Conservation (phyloP, 2,888 invertebrate genomes). For the Cataglyphis cursor region DNA sequence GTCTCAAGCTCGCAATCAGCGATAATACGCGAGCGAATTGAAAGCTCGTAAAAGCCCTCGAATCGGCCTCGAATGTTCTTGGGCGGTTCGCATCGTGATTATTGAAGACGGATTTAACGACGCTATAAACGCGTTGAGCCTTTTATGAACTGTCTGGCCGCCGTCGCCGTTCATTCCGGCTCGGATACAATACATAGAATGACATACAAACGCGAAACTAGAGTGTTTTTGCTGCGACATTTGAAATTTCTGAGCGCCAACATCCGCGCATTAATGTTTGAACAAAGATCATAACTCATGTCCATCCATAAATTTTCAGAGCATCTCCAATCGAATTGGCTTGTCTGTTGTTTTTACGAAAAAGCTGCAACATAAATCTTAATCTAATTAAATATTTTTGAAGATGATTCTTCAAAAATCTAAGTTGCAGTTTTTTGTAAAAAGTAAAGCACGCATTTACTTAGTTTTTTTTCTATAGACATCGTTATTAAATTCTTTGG, state of each 20-base stretch:
- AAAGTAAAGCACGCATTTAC: not conserved
- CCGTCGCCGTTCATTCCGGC: constrained; percentile 19
- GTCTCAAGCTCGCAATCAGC: constrained; percentile 43
- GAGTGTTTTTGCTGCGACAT: constrained; percentile 30
- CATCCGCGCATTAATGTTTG: not conserved
- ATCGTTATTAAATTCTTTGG: not conserved
- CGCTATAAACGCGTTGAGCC: constrained; percentile 69
- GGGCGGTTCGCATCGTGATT: constrained; percentile 64
- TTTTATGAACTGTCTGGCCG: constrained; percentile 68
- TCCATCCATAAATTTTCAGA: constrained; percentile 5
- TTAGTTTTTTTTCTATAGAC: not conserved
- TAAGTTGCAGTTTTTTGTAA: not conserved
- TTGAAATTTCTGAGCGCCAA: constrained; percentile 16
- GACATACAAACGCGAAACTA: constrained; percentile 56
- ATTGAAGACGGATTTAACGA: constrained; percentile 73
- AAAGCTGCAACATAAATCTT: not conserved
- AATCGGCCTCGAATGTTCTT: constrained; percentile 62
- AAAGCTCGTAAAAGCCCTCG: constrained; percentile 66
- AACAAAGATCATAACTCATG: not conserved
- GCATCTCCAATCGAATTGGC: not conserved
- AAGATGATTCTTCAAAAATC: constrained; percentile 10
- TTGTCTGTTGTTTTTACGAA: not conserved
- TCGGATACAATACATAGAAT: constrained; percentile 4
- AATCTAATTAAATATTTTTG: not conserved
- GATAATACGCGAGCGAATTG: constrained; percentile 62